These are phyloP conservation scores for Leucosticte australis DNA, from an alignment of 2,113 vertebrate genomes.

Conservation along the genomic window DNA sequence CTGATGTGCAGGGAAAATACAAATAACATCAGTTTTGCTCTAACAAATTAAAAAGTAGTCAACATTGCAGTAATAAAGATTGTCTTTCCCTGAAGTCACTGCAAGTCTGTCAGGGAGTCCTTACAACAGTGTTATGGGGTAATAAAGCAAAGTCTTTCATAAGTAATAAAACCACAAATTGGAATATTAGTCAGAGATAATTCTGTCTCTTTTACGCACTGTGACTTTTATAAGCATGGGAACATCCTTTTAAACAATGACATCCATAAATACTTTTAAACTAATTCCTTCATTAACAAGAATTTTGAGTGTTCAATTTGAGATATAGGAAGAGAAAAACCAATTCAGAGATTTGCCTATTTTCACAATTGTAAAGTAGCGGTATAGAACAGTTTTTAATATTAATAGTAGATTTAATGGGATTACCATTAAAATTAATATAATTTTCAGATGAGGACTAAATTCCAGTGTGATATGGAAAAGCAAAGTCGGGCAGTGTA, in stretches of 20 bases:
- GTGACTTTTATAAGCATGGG: slow-evolving; percentile 30
- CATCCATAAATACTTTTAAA: background rate
- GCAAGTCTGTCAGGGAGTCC: background rate
- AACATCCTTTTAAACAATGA: background rate
- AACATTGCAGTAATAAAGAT: background rate
- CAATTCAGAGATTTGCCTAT: background rate
- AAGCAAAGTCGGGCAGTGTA: background rate
- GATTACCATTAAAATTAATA: background rate
- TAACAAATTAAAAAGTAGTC: background rate
- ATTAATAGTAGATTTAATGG: background rate
- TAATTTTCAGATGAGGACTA: background rate
- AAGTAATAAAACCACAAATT: slow-evolving; percentile 41
- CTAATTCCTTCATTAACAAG: background rate
- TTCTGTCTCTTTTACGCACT: background rate
- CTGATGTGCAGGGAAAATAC: background rate
- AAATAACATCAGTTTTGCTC: background rate
- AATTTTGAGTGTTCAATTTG: background rate
- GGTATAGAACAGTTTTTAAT: background rate
- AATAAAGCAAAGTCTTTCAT: slow-evolving; percentile 19
- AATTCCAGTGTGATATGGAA: background rate
- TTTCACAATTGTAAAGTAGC: background rate
- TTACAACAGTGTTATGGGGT: background rate
- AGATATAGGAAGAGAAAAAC: background rate
- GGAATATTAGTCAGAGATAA: slow-evolving; percentile 22
- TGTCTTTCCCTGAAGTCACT: background rate